Evolutionary conservation across 2,797 vertebrate species (phyloP).

Genomic region (Champsocephalus esox): DNA sequence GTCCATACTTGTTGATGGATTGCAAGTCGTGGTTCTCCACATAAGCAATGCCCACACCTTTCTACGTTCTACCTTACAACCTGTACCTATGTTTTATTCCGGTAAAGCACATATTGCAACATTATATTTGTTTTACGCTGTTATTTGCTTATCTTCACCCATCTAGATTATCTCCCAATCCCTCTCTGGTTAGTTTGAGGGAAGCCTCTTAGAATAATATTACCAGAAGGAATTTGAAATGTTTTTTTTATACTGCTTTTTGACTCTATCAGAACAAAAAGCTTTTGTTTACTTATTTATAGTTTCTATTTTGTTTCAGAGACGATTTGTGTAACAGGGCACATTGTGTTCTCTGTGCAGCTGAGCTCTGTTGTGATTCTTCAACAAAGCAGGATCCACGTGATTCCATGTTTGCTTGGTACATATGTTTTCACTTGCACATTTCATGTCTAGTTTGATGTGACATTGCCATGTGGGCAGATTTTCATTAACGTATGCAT

Average conservation of each 20-base stretch:
- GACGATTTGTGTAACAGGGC: slow-evolving; percentile 37
- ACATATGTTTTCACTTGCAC: background rate
- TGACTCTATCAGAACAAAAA: slow-evolving; percentile 38
- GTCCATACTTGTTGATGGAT: background rate
- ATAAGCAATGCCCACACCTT: background rate
- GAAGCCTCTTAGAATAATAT: slow-evolving; percentile 36
- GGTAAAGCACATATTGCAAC: slow-evolving; percentile 29
- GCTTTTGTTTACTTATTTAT: slow-evolving; percentile 64
- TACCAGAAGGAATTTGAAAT: slow-evolving; percentile 18
- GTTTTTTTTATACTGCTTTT: slow-evolving; percentile 28
- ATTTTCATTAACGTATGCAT: slow-evolving; percentile 10
- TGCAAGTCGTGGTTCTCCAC: background rate
- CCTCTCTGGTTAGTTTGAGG: slow-evolving; percentile 14
- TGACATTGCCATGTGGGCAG: background rate
- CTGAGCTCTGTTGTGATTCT: slow-evolving; percentile 10
- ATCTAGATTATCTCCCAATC: slow-evolving; percentile 45
- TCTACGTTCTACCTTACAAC: slow-evolving; percentile 21
- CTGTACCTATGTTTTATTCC: slow-evolving; percentile 55
- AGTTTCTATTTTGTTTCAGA: slow-evolving; percentile 49
- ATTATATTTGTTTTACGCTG: slow-evolving; percentile 45
- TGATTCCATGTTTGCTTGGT: slow-evolving; percentile 8
- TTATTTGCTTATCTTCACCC: slow-evolving; percentile 41
- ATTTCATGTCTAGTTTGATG: slow-evolving; percentile 20
- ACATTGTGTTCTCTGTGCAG: slow-evolving; percentile 17
- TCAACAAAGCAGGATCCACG: slow-evolving; percentile 11